Conservation (phyloP, 1,140 invertebrate genomes). For the Piezodorus guildinii region DNA sequence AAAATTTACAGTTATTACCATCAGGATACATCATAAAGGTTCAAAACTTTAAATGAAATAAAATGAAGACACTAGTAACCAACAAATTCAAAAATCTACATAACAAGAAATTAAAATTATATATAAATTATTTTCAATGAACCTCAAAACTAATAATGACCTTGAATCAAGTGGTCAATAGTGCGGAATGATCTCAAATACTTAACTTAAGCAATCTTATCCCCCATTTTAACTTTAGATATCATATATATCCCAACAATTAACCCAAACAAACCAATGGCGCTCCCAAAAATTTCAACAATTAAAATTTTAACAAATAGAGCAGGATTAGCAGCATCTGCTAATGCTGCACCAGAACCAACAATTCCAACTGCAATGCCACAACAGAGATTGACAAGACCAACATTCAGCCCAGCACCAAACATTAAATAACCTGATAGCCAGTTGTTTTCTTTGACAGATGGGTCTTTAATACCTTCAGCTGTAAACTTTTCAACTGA, state of each 20-base stretch:
- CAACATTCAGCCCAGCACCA: constrained; percentile 87
- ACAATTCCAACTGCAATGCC: constrained; percentile 93
- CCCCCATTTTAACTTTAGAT: constrained; percentile 51
- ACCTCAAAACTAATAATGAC: too few relatives aligned
- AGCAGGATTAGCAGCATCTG: constrained; percentile 87
- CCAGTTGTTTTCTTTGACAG: constrained; percentile 47
- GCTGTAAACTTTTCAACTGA: constrained; percentile 45
- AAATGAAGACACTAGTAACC: too few relatives aligned
- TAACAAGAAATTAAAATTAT: too few relatives aligned
- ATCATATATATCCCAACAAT: constrained; percentile 94
- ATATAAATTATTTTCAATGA: too few relatives aligned
- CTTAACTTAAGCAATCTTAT: constrained; percentile 29
- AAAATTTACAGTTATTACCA: too few relatives aligned
- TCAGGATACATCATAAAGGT: too few relatives aligned
- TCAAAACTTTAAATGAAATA: too few relatives aligned
- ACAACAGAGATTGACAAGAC: constrained; percentile 88
- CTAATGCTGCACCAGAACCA: constrained; percentile 86
- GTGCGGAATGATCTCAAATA: too few relatives aligned
- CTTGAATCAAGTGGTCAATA: too few relatives aligned
- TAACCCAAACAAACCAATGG: constrained; percentile 95
- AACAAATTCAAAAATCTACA: too few relatives aligned
- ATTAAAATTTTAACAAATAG: constrained; percentile 97
- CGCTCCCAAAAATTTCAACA: constrained; percentile 95
- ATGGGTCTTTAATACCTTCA: constrained; percentile 29
- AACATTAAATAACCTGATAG: constrained; percentile 86